Base-by-base conservation (phyloP, 2,113 vertebrate species). In the Epinephelus lanceolatus region DNA sequence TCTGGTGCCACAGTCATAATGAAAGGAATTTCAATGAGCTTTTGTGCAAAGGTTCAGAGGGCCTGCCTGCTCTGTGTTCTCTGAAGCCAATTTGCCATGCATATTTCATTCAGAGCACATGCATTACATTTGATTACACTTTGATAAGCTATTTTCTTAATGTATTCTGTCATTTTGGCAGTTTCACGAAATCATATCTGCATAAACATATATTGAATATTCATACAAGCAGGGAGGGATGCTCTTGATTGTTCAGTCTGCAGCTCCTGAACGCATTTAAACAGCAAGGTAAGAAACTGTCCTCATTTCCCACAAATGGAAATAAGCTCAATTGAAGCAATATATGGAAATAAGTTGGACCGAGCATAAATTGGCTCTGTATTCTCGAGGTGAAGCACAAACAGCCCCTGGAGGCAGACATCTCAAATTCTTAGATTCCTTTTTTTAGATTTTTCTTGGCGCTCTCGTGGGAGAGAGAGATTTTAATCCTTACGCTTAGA, bases 1-100 rank as follows among this genome's bases (percentile, higher is more conserved):
- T 85, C 77, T 66, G 23, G 79, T 65, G 52, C 82, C 76, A 59
- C 63, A 6, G 63, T 89, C 81, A 12, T 86, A 90, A 91, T 92
- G 69, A 91, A 91, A 88, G 59, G 88, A 91, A 93, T 94, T 91
- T 94, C 84, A 95, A 93, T 95, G 76, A 92, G 91, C 67, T 75
- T 87, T 87, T 90, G 83, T 88, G 84, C 83, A 56, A 57, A 76
- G 89, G 89, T 94, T 93, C 87, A 92, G 90, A 92, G 88, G 83
- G 91, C 88, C 77, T 84, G 83, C 77, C 83, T 89, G 81, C 86
- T 87, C 83, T 71, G 78, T 84, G 85, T 88, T 89, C 81, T 91
- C 90, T 81, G 82, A 88, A 93, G 90, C 91, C 90, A 90, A 91
- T 94, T 90, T 92, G 90, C 91, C 91, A 87, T 92, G 76, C 89